Base-by-base conservation (phyloP, 2,113 vertebrate species). In the Bucco capensis region DNA sequence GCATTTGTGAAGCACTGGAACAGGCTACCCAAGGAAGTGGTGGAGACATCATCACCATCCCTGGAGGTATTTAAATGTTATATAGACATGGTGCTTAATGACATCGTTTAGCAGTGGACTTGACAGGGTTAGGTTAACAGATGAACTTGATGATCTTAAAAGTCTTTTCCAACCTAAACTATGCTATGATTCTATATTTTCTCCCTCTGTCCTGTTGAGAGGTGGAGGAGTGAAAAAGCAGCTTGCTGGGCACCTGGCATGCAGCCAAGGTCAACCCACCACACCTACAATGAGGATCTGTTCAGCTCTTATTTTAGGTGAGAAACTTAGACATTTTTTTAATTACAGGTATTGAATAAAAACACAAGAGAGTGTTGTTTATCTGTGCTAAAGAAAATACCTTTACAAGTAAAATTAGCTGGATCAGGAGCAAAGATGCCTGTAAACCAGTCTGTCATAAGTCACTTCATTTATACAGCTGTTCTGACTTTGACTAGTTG, bases 241-340 rank as follows among this genome's bases (percentile, higher is more conserved):
- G 19, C 8, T 58, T 62, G 42, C 9, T 22, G 22, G 35, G 2
- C 16, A 58, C 10, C 35, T 46, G 22, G 22, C 6, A 19, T 37
- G 12, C 37, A 28, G 15, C 5, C 56, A 61, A 71, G 25, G 23
- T 35, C 24, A 42, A 42, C 40, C 40, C 40, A 42, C 40, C 15
- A 42, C 40, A 42, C 40, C 40, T 15, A 42, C 40, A 42, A 11
- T 42, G 40, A 42, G 11, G 40, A 71, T 57, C 23, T 51, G 14
- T 61, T 14, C 28, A 57, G 12, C 5, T 58, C 54, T 73, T 42
- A 25, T 3, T 51, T 61, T 14, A 65, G 5, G 37, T 38, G 3
- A 61, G 10, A 14, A 77, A 16, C 0, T 0, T 33, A 51, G 25
- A 61, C 4, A 42, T 14, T 74, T 74, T n/a, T 9, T 57, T 62